Conservation (phyloP, 2,797 vertebrate species). For the Hippoglossus hippoglossus region DNA sequence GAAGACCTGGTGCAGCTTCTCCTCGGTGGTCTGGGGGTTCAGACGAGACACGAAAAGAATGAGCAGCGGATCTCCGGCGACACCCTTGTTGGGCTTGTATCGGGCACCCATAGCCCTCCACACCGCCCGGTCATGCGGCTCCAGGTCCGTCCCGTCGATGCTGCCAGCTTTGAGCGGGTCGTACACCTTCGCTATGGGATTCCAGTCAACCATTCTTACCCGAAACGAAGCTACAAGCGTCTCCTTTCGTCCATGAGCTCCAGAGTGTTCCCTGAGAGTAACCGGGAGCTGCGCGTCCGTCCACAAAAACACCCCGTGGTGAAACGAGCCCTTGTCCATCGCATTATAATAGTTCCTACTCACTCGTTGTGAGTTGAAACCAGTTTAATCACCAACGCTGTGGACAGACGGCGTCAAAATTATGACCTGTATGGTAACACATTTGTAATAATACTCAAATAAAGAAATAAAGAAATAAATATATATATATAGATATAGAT, state of each 20-base stretch:
- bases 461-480: too few relatives aligned
- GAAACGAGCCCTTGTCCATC: slow-evolving; percentile 22
- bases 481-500: too few relatives aligned
- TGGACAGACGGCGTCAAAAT: background rate
- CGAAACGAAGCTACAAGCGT: accelerated
- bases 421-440: too few relatives aligned
- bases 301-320: slow-evolving; percentile 58
- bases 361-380: background rate
- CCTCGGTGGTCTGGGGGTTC: slow-evolving; percentile 92
- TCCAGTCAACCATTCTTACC: slow-evolving; percentile 91
- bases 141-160: slow-evolving; percentile 94
- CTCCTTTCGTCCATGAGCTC: too few relatives aligned
- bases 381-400: background rate
- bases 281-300: background rate
- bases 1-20: slow-evolving; percentile 90
- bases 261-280: background rate
- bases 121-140: slow-evolving; percentile 94
- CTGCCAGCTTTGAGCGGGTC: slow-evolving; percentile 96
- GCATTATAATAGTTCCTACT: slow-evolving; percentile 39
- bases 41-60: slow-evolving; percentile 92
- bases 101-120: slow-evolving; percentile 93
- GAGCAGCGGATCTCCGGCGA: slow-evolving; percentile 91
- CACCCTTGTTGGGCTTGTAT: slow-evolving; percentile 92
- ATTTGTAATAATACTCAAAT: background rate
- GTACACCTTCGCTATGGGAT: slow-evolving; percentile 92